phyloP scores from a whole-genome alignment of 2,888 invertebrate species.

The Cryptosula pallasiana region DNA sequence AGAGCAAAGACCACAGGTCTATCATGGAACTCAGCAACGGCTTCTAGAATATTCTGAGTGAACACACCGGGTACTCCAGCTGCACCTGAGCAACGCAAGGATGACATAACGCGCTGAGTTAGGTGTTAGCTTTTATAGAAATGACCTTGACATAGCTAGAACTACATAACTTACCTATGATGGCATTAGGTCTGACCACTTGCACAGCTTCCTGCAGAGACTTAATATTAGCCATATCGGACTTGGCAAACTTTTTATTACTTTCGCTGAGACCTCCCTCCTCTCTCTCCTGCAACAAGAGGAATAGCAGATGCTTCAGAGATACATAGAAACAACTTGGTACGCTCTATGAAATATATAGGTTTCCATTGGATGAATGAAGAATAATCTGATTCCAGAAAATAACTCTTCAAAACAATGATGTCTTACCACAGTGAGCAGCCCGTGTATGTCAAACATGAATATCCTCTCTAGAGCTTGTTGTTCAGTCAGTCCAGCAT shows the following conservation, averaged over 20 bases:
- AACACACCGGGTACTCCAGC: slow-evolving; percentile 92
- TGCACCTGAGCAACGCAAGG: slow-evolving; percentile 69
- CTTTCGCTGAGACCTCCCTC: slow-evolving; percentile 66
- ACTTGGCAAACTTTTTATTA: slow-evolving; percentile 69
- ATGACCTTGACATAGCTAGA: too few relatives aligned
- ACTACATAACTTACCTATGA: slow-evolving; percentile 73
- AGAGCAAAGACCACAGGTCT: slow-evolving; percentile 92
- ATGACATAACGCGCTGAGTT: too few relatives aligned
- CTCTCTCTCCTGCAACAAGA: slow-evolving; percentile 72
- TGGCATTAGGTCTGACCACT: slow-evolving; percentile 74
- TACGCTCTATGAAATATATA: background rate
- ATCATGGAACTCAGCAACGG: slow-evolving; percentile 78
- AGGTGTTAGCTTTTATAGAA: too few relatives aligned
- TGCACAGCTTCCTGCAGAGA: slow-evolving; percentile 76
- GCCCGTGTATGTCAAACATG: slow-evolving; percentile 92
- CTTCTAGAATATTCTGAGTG: slow-evolving; percentile 74
- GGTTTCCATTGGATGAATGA: background rate
- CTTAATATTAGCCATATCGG: slow-evolving; percentile 65
- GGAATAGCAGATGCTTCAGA: too few relatives aligned
- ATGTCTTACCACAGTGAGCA: slow-evolving; percentile 67
- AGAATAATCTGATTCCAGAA: background rate
- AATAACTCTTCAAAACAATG: too few relatives aligned
- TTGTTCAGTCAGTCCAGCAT: slow-evolving; percentile 64
- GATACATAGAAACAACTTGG: too few relatives aligned
- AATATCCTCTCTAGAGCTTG: slow-evolving; percentile 78